Base-by-base conservation (phyloP, 2,888 invertebrate genomes). In the Scrobipalpa atriplicella region DNA sequence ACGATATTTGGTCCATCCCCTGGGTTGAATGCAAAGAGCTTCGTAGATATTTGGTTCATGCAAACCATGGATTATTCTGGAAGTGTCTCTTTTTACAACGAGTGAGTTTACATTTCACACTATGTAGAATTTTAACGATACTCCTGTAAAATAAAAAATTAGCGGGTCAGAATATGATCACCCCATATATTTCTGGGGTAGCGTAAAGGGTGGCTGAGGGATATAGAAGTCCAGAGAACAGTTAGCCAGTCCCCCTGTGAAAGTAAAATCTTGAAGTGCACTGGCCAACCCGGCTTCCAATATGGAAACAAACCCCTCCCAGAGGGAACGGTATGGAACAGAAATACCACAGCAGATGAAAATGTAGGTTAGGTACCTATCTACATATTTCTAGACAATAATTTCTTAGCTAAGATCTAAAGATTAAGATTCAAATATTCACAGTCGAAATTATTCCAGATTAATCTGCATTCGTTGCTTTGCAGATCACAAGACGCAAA, bases 31-130 rank as follows among this genome's bases (percentile, higher is more conserved):
- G 80, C 90, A 2, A 86, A 80, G 63, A 87, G 85, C 67, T 85
- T 90, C 61, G 77, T 92, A 0, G 92, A 92, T 68, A 81, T 84
- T 60, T 92, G 92, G 92, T 91, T 85, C 68, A 90, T 89, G 78
- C 75, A 84, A 63, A 79, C 81, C 9, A 67, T 90, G 38, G 76
- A 83, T 29, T 91, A 86, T 66, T 71, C 54, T 0, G 89, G 87
- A 66, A 85, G 74, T 66, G 84, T 90, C 13, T 71, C 84, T 6
- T 90, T 83, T 78, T 91, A 88, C 67, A 90, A 90, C 73, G 73
- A 81, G 91, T 91, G 73, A 78, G 87, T 79, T n/a, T n/a, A n/a
- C n/a, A n/a, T n/a, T n/a, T n/a, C 29, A 29, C 2, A 29, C 29
- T 29, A 29, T 29, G 29, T 29, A 29, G n/a, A n/a, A n/a, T n/a